phyloP scores from a whole-genome alignment of 2,113 vertebrate genomes.

The Pao palembangensis region DNA sequence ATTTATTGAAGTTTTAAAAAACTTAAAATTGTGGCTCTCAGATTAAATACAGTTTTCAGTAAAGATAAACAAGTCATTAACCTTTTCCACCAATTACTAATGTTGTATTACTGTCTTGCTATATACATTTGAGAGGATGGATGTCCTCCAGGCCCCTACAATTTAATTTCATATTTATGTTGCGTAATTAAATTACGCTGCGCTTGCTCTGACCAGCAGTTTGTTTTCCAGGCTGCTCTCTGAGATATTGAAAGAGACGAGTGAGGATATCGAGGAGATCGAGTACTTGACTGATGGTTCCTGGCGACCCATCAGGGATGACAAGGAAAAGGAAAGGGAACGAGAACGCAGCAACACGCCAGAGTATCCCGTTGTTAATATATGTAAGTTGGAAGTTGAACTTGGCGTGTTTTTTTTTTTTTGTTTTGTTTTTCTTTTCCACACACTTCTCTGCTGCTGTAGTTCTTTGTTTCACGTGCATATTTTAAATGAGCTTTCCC shows the following conservation, averaged over 20 bases:
- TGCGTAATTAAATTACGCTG: neutral
- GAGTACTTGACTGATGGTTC: constrained; percentile 95
- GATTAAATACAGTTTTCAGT: too few species aligned
- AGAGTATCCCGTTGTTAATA: constrained; percentile 87
- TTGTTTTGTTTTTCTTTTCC: neutral
- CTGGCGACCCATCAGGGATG: constrained; percentile 91
- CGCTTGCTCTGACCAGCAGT: constrained; percentile 11
- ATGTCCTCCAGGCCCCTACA: too few species aligned
- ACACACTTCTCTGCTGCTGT: neutral
- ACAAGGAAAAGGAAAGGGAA: constrained; percentile 84
- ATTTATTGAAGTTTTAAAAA: too few species aligned
- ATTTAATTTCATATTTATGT: neutral
- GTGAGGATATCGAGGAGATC: constrained; percentile 90
- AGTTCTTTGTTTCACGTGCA: neutral
- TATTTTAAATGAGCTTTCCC: neutral
- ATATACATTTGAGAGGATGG: neutral
- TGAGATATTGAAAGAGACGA: constrained; percentile 91
- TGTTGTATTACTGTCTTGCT: neutral
- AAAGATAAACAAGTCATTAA: neutral
- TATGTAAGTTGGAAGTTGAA: constrained; percentile 74
- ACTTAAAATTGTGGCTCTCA: neutral
- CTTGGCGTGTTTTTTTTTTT: neutral
- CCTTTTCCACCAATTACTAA: too few species aligned
- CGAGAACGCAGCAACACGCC: constrained; percentile 88
- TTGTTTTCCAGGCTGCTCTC: constrained; percentile 81